These are phyloP conservation scores for Mastigias papua DNA, from an alignment of 30 jellyfish, hydroid and myxozoan species.

Conservation along the genomic window DNA sequence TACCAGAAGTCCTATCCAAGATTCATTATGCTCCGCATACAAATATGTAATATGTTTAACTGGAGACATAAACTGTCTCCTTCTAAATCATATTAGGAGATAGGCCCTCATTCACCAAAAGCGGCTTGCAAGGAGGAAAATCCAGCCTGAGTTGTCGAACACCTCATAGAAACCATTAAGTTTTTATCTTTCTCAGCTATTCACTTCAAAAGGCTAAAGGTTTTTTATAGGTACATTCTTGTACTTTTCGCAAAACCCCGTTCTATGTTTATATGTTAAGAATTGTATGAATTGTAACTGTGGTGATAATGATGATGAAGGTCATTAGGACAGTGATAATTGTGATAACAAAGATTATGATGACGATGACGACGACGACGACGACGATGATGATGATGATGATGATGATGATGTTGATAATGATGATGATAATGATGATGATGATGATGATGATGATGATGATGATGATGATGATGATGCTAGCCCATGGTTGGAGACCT, in stretches of 20 bases:
- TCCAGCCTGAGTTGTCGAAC: no score
- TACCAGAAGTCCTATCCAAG: slow-evolving; percentile 15
- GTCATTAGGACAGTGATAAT: not conserved
- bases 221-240: no score
- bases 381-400: not conserved
- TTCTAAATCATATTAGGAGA: not conserved
- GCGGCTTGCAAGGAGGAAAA: not conserved
- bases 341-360: not conserved
- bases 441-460: not conserved
- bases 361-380: not conserved
- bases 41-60: not conserved
- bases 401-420: not conserved
- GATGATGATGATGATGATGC: not conserved
- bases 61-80: not conserved
- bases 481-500: not conserved
- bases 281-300: no score
- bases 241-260: no score
- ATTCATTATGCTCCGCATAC: not conserved
- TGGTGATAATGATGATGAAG: not conserved
- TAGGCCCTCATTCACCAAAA: not conserved
- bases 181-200: no score
- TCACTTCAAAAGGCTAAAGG: no score
- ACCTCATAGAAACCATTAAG: no score
- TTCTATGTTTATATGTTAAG: no score
- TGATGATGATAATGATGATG: not conserved